phyloP scores from a whole-genome alignment of 2,888 invertebrate species.

The Aradus depressus region DNA sequence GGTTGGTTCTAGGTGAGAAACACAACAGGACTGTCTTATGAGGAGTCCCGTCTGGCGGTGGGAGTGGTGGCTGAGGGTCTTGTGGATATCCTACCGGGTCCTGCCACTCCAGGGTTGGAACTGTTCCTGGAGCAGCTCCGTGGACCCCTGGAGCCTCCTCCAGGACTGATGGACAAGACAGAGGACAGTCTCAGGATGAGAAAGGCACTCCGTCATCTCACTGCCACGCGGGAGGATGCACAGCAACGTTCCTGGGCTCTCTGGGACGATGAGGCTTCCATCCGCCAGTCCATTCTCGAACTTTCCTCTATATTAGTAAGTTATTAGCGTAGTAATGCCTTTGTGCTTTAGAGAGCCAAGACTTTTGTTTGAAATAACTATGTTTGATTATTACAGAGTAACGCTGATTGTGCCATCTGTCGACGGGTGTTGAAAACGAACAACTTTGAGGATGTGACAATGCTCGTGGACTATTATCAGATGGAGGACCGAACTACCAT shows the following conservation, averaged over 20 bases:
- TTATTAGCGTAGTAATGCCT: constrained; percentile 17
- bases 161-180: constrained; percentile 64
- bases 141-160: constrained; percentile 45
- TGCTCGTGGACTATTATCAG: constrained; percentile 86
- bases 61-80: constrained; percentile 58
- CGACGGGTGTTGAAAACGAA: constrained; percentile 73
- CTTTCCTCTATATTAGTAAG: constrained; percentile 69
- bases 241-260: constrained; percentile 93
- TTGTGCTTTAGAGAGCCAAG: neutral
- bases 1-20: constrained; percentile 46
- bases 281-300: constrained; percentile 72
- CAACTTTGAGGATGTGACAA: constrained; percentile 70
- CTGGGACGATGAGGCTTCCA: constrained; percentile 84
- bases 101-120: constrained; percentile 38
- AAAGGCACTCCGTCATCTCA: constrained; percentile 70
- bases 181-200: constrained; percentile 74
- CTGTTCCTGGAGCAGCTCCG: constrained; percentile 47
- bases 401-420: constrained; percentile 82
- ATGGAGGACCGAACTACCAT: constrained; percentile 88
- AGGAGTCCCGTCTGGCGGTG: constrained; percentile 72
- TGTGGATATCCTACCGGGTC: constrained; percentile 45
- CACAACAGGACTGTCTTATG: constrained; percentile 75
- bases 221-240: constrained; percentile 84
- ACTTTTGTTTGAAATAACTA: neutral
- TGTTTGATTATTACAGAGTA: constrained; percentile 50